Evolutionary conservation across 2,797 vertebrate genomes (phyloP).

Genomic region (Hylomyscus alleni): DNA sequence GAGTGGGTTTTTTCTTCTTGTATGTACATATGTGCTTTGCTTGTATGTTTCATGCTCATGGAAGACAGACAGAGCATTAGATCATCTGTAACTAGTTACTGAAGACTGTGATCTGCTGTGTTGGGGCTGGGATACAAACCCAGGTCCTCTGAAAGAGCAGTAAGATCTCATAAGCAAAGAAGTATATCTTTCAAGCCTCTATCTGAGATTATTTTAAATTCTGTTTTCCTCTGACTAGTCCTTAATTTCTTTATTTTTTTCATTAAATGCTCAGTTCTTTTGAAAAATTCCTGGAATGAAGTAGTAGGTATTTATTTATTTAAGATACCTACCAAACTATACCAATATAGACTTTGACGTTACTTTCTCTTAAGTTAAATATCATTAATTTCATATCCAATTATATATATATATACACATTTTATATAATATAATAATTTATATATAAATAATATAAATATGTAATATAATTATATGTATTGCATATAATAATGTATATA

Average conservation of each 20-base stretch:
- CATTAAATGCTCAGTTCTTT: neutral
- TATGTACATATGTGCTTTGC: neutral
- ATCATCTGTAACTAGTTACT: neutral
- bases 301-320: neutral
- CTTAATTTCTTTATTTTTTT: neutral
- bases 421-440: too few relatives aligned
- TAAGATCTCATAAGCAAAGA: neutral
- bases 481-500: too few relatives aligned
- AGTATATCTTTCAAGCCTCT: too few relatives aligned
- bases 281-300: neutral
- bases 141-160: too few relatives aligned
- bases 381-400: neutral
- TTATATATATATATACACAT: neutral
- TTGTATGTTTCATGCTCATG: neutral
- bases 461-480: neutral
- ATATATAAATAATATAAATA: too few relatives aligned
- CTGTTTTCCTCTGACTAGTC: neutral
- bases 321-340: neutral
- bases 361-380: neutral
- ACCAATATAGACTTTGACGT: neutral
- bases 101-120: neutral
- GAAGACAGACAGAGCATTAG: neutral
- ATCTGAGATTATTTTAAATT: neutral
- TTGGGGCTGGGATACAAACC: neutral
- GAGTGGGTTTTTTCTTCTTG: neutral